These are phyloP conservation scores for Saimiri boliviensis DNA, from an alignment of 2,113 vertebrate genomes.

Conservation along the genomic window DNA sequence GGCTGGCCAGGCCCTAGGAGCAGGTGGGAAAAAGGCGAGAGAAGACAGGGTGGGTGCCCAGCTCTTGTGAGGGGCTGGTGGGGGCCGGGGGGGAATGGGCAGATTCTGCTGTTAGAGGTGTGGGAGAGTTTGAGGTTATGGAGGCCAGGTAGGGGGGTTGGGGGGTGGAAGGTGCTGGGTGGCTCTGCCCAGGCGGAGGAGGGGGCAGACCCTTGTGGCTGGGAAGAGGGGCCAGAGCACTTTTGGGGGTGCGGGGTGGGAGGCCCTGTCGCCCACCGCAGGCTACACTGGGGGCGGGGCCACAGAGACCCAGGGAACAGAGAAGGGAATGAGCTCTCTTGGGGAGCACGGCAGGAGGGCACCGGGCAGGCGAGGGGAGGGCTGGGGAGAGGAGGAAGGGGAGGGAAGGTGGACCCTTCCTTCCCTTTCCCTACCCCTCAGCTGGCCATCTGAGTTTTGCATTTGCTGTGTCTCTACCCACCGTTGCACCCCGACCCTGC, in stretches of 20 bases:
- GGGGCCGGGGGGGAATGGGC: background rate
- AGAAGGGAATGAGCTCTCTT: background rate
- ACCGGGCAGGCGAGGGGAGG: background rate
- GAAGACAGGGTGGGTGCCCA: background rate
- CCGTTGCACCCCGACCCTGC: background rate
- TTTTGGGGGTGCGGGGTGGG: background rate
- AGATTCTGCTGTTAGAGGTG: background rate
- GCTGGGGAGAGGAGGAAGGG: background rate
- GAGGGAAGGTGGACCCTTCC: background rate
- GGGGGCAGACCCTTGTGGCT: background rate
- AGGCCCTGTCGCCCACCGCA: no score
- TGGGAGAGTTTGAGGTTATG: background rate
- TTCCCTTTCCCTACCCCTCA: background rate
- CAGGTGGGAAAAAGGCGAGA: background rate
- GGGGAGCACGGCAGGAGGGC: background rate
- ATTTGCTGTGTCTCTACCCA: background rate
- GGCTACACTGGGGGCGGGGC: background rate
- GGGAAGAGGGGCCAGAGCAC: no score
- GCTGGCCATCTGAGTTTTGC: background rate
- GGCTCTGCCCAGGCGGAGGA: background rate
- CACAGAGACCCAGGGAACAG: background rate
- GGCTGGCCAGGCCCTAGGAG: slow-evolving; percentile 85
- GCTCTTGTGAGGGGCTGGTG: accelerated
- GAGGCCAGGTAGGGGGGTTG: no score
- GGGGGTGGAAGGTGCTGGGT: no score